Percentiles rank a stretch among this genome's conserved stretches.
These are phyloP conservation scores for Euwallacea fornicatus DNA, from an alignment of 1,140 invertebrate species.

Conservation along the genomic window DNA sequence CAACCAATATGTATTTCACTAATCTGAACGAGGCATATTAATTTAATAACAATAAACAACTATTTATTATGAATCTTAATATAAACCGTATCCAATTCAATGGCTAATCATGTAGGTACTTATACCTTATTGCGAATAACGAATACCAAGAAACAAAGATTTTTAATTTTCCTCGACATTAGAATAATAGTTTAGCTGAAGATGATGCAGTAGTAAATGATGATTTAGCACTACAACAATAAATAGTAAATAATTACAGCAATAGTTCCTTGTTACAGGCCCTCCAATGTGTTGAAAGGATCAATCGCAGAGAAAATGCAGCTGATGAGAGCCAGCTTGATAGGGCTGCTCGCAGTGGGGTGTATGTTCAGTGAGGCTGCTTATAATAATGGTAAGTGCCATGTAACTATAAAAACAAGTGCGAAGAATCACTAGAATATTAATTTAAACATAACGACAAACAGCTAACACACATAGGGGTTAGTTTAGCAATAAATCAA, in stretches of 20 bases:
- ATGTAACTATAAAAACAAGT: no score
- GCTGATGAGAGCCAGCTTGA: background rate
- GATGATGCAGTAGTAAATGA: constrained; percentile 4
- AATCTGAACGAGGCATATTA: no score
- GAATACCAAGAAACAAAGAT: constrained; percentile 1
- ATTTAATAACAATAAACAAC: no score
- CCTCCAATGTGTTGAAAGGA: constrained; percentile 11
- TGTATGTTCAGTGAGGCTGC: constrained; percentile 7
- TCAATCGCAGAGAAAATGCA: constrained; percentile 4
- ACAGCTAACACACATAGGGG: no score
- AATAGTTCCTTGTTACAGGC: constrained; percentile 3
- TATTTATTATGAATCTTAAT: no score
- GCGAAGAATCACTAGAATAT: no score
- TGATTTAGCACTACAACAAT: constrained; percentile 4
- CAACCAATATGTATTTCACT: no score
- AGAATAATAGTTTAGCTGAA: background rate
- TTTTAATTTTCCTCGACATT: background rate
- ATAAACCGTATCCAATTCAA: no score
- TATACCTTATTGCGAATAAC: background rate
- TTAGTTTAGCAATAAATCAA: no score
- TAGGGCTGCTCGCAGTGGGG: constrained; percentile 11
- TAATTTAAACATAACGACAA: no score
- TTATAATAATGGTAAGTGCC: constrained; percentile 18
- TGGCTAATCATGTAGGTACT: no score
- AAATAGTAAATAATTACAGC: background rate